Evolutionary conservation across 2,797 vertebrate genomes (phyloP), one percentile per base, ranked within the genome.

Genomic region (Onychomys arenicola): DNA sequence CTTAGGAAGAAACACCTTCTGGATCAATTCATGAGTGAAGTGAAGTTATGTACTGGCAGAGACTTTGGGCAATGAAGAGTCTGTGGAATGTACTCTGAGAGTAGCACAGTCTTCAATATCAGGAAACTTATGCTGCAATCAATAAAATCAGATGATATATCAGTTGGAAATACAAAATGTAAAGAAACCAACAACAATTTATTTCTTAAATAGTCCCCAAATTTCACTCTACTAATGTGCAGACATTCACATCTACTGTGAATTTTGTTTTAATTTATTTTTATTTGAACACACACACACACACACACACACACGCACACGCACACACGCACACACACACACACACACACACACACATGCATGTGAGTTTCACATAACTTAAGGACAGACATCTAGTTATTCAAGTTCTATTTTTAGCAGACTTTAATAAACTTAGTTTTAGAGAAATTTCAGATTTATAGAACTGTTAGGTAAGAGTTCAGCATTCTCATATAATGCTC

Each of bases 221-320:
- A 83, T 0, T 1, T 52, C 43, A 76, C n/a, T 32, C 5, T 63
- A n/a, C 7, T 95, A 55, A 46, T 14, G 21, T 80, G 5, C 11
- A 1, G 13, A 6, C 16, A 46, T 43, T 57, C 3, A 14, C 19
- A 27, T 63, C 89, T 77, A 17, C 75, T 19, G 25, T 69, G 34
- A 90, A 89, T 52, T 91, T 85, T 77, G 80, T 17, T 83, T 90
- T 84, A 63, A 32, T 65, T 71, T 40, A 5, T 75, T 81, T 57
- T 29, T 69, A 88, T 46, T 19, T n/a, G n/a, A n/a, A n/a, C n/a
- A n/a, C n/a, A n/a, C n/a, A n/a, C n/a, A n/a, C n/a, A n/a, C n/a
- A n/a, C n/a, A n/a, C n/a, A n/a, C n/a, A n/a, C n/a, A 85, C 8
- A 46, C 8, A 46, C 8, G 46, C 8, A 46, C 8, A n/a, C n/a